Evolutionary conservation across 2,888 invertebrate species (phyloP), one percentile per base, ranked within the genome.

Genomic region (Oligia strigilis): DNA sequence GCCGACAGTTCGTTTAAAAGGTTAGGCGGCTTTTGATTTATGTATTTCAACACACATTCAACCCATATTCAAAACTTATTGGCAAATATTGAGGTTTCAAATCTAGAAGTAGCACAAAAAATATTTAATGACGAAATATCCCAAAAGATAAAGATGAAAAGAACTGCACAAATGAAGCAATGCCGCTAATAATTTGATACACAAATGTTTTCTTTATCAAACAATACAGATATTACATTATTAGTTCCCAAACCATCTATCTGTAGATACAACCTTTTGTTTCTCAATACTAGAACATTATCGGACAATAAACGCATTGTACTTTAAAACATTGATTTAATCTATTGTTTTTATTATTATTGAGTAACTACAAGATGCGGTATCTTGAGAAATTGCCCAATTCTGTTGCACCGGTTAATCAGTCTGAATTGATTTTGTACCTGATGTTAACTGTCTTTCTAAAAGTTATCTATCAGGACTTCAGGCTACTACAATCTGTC

Each of bases 231-330:
- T 23, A 58, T 73, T 69, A 72, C 74, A 83, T 58, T 17, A 70
- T 70, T 76, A 71, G 77, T 82, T 77, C 52, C 19, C 77, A 82
- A 75, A 19, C 11, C 49, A 64, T 78, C 67, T 65, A 74, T 62
- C 65, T 62, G 13, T 36, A 64, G 40, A 46, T 49, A 75, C 73
- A 76, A 43, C 19, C 77, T 58, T 69, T 80, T 74, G 74, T 85
- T 85, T 78, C 86, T 66, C 86, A 85, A 85, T 66, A 62, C 19
- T 60, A 74, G 13, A 72, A 81, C 19, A 77, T 65, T 77, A 80
- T 77, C 67, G 69, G 23, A 89, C 89, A 89, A 83, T 79, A 87
- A 83, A 79, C 72, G 67, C 75, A 84, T 88, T 89, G 89, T 89
- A 49, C 67, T 76, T 81, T 74, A 70, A 46, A 75, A 77, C 49